These are phyloP conservation scores for Dysmachus trigonus DNA, from an alignment of 2,888 invertebrate species.

Conservation along the genomic window DNA sequence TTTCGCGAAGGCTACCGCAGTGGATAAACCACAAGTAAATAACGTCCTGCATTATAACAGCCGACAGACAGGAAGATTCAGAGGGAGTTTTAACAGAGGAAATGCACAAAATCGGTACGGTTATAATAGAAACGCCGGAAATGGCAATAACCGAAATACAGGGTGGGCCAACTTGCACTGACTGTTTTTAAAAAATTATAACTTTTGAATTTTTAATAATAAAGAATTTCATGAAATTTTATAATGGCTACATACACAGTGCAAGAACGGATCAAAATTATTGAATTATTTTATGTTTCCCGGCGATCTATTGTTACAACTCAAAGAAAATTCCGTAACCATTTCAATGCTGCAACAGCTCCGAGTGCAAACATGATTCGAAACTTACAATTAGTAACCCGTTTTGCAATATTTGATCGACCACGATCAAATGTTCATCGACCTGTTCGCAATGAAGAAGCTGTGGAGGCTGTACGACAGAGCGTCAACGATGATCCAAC, in stretches of 20 bases:
- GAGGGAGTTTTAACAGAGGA: no score
- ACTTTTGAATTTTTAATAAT: background rate
- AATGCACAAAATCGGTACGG: no score
- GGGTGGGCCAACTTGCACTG: background rate
- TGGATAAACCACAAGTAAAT: no score
- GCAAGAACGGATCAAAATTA: background rate
- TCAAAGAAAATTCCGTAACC: background rate
- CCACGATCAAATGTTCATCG: background rate
- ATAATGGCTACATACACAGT: background rate
- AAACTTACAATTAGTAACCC: no score
- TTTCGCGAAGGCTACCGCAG: no score
- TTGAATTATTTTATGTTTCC: background rate
- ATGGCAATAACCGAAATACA: no score
- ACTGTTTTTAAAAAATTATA: background rate
- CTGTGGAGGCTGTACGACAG: conserved; percentile 34
- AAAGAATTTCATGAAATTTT: background rate
- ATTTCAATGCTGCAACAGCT: background rate
- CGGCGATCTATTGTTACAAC: background rate
- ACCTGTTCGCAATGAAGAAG: conserved; percentile 22
- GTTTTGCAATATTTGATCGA: background rate
- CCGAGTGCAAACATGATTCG: conserved; percentile 11
- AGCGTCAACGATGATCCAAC: conserved; percentile 31
- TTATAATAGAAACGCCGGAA: no score
- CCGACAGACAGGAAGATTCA: no score
- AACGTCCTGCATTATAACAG: no score